Conservation (phyloP, 2,888 invertebrate genomes). For the Nomada goodeniana region DNA sequence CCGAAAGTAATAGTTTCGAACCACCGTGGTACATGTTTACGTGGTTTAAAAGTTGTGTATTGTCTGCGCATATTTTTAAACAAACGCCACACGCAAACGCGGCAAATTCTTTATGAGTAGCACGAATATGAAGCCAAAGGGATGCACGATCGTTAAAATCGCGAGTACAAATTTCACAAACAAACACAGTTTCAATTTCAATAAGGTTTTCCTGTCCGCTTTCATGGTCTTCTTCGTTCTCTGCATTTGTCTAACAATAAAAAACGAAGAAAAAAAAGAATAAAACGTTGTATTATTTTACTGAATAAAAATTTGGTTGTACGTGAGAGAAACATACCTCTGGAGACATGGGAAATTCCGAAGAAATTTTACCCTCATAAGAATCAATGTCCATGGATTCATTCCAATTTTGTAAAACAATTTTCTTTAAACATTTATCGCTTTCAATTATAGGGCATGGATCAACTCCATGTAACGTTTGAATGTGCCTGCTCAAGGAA, state of each 20-base stretch:
- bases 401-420: constrained; percentile 66
- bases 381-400: constrained; percentile 64
- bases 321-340: constrained; percentile 39
- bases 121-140: constrained; percentile 86
- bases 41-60: constrained; percentile 85
- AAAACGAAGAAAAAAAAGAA: neutral
- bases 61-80: constrained; percentile 85
- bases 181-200: constrained; percentile 84
- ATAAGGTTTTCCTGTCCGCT: constrained; percentile 80
- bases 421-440: constrained; percentile 79
- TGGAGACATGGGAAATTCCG: constrained; percentile 56
- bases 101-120: constrained; percentile 85
- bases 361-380: constrained; percentile 63
- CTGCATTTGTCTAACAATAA: constrained; percentile 59
- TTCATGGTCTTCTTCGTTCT: constrained; percentile 78
- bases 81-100: constrained; percentile 86
- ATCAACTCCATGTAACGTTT: constrained; percentile 85
- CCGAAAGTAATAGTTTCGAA: constrained; percentile 81
- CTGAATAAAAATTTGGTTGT: neutral
- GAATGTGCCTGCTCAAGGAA: constrained; percentile 85
- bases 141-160: constrained; percentile 85
- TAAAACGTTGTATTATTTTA: neutral
- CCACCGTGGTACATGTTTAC: constrained; percentile 85
- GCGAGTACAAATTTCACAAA: constrained; percentile 84
- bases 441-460: constrained; percentile 82